These are phyloP conservation scores for Otocyon megalotis DNA, from an alignment of 2,113 vertebrate genomes.

Conservation along the genomic window DNA sequence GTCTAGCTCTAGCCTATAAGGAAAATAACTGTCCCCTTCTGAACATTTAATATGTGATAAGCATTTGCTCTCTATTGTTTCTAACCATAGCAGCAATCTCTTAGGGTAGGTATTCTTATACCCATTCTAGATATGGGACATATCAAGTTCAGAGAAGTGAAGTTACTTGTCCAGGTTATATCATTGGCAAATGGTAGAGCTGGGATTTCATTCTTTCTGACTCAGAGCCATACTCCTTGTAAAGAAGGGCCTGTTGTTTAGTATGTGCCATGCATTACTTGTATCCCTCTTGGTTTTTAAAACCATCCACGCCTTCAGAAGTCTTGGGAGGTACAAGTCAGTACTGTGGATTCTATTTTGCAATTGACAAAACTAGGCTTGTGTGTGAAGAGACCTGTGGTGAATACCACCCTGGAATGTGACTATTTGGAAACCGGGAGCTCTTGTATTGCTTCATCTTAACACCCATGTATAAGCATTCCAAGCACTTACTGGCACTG, in stretches of 20 bases:
- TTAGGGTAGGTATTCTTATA: not conserved
- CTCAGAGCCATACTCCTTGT: not conserved
- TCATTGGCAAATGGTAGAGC: not conserved
- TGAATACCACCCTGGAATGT: not conserved
- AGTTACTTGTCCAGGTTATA: not conserved
- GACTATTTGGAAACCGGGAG: not conserved
- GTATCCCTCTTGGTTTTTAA: conserved; percentile 23
- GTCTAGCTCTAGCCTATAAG: not conserved
- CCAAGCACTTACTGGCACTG: not conserved
- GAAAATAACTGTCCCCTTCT: not conserved
- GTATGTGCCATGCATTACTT: not conserved
- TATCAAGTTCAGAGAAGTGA: conserved; percentile 6
- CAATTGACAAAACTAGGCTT: not conserved
- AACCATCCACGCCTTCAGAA: not conserved
- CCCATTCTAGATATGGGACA: not conserved
- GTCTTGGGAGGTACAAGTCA: not conserved
- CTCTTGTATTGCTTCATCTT: not conserved
- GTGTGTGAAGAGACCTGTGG: not conserved
- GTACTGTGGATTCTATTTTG: not conserved
- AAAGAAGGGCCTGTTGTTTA: not conserved
- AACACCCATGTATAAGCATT: not conserved
- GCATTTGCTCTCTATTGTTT: not conserved
- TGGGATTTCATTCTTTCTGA: not conserved
- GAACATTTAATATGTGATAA: not conserved
- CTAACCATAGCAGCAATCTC: conserved; percentile 6